phyloP scores from a whole-genome alignment of 2,113 vertebrate species.

The Phalacrocorax carbo region DNA sequence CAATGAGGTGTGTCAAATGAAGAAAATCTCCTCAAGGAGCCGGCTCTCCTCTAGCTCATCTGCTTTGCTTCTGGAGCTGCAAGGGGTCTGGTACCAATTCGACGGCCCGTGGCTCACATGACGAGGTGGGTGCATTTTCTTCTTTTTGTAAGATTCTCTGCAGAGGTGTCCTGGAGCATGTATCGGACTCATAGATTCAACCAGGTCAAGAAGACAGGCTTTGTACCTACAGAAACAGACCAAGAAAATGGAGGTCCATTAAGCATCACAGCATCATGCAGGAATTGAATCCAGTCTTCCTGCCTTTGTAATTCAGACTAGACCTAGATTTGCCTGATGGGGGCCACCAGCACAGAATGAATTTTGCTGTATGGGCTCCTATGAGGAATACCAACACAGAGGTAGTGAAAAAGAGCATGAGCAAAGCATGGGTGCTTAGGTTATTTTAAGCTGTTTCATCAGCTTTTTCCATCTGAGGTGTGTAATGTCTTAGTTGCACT shows the following conservation, averaged over 20 bases:
- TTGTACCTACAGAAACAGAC: constrained; percentile 77
- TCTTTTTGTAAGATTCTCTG: not conserved
- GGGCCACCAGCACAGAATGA: fast-evolving
- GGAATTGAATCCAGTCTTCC: not conserved
- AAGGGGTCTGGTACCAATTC: constrained; percentile 5
- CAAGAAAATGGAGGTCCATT: not conserved
- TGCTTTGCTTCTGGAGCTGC: constrained; percentile 41
- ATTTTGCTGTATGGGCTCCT: not conserved
- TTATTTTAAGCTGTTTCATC: not conserved
- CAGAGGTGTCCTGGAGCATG: constrained; percentile 25
- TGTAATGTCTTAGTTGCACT: not conserved
- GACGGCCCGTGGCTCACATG: not conserved
- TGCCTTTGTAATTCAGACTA: not conserved
- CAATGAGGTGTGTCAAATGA: constrained; percentile 78
- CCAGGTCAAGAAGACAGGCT: constrained; percentile 80
- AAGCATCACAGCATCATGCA: not conserved
- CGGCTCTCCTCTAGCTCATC: constrained; percentile 85
- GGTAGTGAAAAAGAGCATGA: not conserved
- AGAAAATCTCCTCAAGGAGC: constrained; percentile 95
- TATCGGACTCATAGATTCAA: constrained; percentile 80
- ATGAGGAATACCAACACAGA: not conserved
- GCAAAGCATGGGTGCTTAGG: not conserved
- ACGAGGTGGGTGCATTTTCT: not conserved
- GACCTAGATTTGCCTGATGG: not conserved
- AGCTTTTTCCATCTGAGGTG: constrained; percentile 7